Evolutionary conservation across 2,797 vertebrate genomes (phyloP).

Genomic region (Lophotriccus pileatus): DNA sequence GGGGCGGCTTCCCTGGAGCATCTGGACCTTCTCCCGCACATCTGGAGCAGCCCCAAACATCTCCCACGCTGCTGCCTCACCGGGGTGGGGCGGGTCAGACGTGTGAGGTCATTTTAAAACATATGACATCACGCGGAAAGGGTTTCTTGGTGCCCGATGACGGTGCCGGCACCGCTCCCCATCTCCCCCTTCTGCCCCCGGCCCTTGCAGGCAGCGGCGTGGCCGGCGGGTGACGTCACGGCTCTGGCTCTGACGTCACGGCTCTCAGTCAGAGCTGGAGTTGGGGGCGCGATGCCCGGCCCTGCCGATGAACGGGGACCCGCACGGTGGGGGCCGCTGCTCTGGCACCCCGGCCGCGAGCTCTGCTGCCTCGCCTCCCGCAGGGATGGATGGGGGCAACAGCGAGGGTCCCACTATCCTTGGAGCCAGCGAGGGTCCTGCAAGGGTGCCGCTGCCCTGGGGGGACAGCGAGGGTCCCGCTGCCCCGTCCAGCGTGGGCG

Average conservation of each 20-base stretch:
- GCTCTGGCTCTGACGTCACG: background rate
- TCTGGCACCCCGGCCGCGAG: background rate
- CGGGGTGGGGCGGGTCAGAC: background rate
- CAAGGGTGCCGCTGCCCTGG: too few species aligned
- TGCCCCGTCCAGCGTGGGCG: background rate
- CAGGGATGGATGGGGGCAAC: too few species aligned
- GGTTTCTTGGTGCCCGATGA: background rate
- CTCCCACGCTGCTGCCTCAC: background rate
- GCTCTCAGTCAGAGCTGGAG: background rate
- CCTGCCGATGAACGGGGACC: background rate
- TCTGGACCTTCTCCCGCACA: background rate
- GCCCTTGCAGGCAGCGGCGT: background rate
- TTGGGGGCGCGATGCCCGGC: background rate
- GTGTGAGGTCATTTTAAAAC: background rate
- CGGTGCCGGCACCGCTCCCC: background rate
- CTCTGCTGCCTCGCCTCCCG: rapidly evolving
- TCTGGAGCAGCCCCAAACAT: background rate
- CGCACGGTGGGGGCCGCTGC: background rate
- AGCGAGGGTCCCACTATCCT: background rate
- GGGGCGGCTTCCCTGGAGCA: background rate
- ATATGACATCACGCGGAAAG: background rate
- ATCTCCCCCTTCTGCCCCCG: background rate
- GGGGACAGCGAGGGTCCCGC: background rate
- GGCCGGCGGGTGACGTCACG: background rate
- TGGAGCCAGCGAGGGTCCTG: too few species aligned